Evolutionary conservation across 2,888 invertebrate species (phyloP).

Genomic region (Vanessa cardui): DNA sequence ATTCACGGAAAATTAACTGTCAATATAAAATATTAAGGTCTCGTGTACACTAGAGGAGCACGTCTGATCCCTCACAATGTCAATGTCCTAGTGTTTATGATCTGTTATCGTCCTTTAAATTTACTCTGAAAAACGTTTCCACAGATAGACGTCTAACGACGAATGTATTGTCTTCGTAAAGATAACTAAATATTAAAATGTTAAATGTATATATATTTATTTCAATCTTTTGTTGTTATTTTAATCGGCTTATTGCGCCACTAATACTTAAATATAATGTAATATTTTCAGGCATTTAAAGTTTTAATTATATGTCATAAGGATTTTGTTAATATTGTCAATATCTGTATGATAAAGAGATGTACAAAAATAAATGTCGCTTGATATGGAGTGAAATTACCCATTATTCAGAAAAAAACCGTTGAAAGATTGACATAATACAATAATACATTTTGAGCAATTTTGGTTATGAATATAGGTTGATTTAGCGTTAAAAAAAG

Average conservation of each 20-base stretch:
- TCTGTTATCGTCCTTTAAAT: conserved; percentile 12
- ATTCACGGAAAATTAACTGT: conserved; percentile 4
- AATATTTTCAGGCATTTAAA: too few species aligned
- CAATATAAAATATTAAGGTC: neutral
- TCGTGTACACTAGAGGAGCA: neutral
- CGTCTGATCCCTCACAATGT: conserved; percentile 27
- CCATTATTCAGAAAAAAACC: too few species aligned
- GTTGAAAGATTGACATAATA: too few species aligned
- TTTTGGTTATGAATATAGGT: too few species aligned
- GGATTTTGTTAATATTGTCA: too few species aligned
- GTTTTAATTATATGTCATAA: too few species aligned
- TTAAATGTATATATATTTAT: neutral
- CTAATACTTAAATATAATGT: neutral
- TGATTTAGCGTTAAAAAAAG: too few species aligned
- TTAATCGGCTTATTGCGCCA: neutral
- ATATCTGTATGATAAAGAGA: too few species aligned
- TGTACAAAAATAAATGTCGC: too few species aligned
- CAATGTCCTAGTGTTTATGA: conserved; percentile 14
- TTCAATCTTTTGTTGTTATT: neutral
- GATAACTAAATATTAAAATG: too few species aligned
- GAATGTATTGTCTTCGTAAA: neutral
- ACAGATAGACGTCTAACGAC: neutral
- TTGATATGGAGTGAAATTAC: too few species aligned
- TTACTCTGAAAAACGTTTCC: conserved; percentile 8
- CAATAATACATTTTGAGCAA: too few species aligned